Evolutionary conservation across 92 coral and sea anemone species (phyloP).

Genomic region (Scolanthus callimorphus): DNA sequence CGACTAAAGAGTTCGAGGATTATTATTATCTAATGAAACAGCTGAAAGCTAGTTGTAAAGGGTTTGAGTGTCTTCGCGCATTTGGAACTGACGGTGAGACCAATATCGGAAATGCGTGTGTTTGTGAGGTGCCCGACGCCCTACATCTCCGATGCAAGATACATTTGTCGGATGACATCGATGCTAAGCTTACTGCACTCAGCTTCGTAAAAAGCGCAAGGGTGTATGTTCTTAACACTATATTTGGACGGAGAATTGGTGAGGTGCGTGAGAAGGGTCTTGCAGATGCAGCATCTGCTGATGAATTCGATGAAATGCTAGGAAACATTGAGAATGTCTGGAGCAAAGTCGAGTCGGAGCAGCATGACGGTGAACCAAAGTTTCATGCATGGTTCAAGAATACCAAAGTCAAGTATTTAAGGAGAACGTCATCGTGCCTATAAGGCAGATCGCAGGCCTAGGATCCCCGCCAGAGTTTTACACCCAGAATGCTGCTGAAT

Average conservation of each 20-base stretch:
- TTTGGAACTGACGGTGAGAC: constrained; percentile 57
- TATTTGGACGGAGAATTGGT: constrained; percentile 42
- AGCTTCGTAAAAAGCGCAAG: constrained; percentile 34
- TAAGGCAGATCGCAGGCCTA: constrained; percentile 44
- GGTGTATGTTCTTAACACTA: constrained; percentile 16
- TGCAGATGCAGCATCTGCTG: constrained; percentile 36
- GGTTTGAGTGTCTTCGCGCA: constrained; percentile 38
- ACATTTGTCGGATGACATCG: constrained; percentile 43
- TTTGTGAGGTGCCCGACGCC: constrained; percentile 48
- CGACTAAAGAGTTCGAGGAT: no score
- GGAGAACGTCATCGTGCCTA: constrained; percentile 51
- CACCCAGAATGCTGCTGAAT: constrained; percentile 50
- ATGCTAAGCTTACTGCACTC: constrained; percentile 32
- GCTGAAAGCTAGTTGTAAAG: constrained; percentile 33
- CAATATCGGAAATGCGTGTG: constrained; percentile 38
- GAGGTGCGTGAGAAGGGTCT: constrained; percentile 34
- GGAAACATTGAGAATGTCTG: no score
- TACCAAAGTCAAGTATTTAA: constrained; percentile 38
- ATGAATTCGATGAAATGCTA: no score
- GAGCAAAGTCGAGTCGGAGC: constrained; percentile 35
- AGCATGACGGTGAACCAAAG: constrained; percentile 40
- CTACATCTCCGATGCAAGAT: constrained; percentile 50
- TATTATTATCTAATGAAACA: no score
- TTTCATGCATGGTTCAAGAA: constrained; percentile 42
- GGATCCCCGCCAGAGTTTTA: constrained; percentile 49